Percentiles rank a stretch among this genome's conserved stretches.
These are phyloP conservation scores for Drosophila nigromelanica DNA, from an alignment of 1,140 invertebrate genomes.

Conservation along the genomic window DNA sequence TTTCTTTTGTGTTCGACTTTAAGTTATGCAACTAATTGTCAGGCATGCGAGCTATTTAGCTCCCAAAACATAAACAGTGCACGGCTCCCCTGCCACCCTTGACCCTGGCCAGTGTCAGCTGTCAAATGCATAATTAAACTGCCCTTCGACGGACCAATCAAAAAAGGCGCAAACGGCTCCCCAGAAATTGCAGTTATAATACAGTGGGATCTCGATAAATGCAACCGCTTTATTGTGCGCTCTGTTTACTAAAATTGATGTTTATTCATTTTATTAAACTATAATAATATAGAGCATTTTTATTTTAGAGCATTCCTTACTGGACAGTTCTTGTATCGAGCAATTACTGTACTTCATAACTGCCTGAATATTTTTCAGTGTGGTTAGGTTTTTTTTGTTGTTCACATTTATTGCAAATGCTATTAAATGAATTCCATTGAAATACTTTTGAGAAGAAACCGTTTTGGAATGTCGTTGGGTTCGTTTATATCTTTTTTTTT, in stretches of 20 bases:
- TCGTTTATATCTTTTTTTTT: slow-evolving; percentile 2
- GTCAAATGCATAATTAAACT: slow-evolving; percentile 75
- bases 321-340: no score
- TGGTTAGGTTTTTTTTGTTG: slow-evolving; percentile 17
- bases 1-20: slow-evolving; percentile 15
- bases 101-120: slow-evolving; percentile 45
- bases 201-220: no score
- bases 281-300: no score
- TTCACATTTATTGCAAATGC: slow-evolving; percentile 49
- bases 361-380: slow-evolving; percentile 22
- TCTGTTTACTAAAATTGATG: no score
- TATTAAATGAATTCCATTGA: slow-evolving; percentile 52
- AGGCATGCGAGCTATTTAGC: slow-evolving; percentile 62
- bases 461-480: slow-evolving; percentile 42
- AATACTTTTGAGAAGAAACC: slow-evolving; percentile 43
- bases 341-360: no score
- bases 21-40: slow-evolving; percentile 81
- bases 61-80: slow-evolving; percentile 39
- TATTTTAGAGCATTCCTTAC: no score
- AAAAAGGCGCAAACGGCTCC: slow-evolving; percentile 9
- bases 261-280: no score
- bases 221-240: no score
- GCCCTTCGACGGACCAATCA: slow-evolving; percentile 57
- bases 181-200: slow-evolving; percentile 52
- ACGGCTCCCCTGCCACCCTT: not conserved